Evolutionary conservation across 2,888 invertebrate species (phyloP).

Genomic region (Seladonia tumulorum): DNA sequence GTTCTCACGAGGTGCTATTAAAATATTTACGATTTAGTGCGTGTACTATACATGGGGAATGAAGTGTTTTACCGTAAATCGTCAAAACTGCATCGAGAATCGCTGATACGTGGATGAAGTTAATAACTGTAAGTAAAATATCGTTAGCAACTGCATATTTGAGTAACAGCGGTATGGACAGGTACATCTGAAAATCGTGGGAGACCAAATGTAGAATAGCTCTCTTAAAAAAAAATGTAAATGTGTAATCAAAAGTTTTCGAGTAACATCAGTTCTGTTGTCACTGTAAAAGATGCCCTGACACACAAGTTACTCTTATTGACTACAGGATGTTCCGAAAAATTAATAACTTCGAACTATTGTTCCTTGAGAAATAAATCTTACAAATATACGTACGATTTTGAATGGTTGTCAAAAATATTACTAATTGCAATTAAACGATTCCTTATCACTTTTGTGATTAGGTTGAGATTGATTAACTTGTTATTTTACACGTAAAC

Average conservation of each 20-base stretch:
- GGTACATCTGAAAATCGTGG: constrained; percentile 63
- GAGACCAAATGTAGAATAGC: constrained; percentile 71
- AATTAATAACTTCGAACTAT: constrained; percentile 30
- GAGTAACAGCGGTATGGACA: constrained; percentile 60
- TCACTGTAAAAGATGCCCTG: constrained; percentile 23
- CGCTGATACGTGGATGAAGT: constrained; percentile 63
- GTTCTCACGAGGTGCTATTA: constrained; percentile 61
- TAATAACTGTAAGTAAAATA: constrained; percentile 73
- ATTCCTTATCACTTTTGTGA: background rate
- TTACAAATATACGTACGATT: constrained; percentile 49
- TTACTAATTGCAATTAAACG: background rate
- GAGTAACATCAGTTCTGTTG: constrained; percentile 34
- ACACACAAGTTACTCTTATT: constrained; percentile 22
- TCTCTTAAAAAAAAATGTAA: constrained; percentile 61
- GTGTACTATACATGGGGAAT: constrained; percentile 61
- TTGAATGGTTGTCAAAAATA: constrained; percentile 35
- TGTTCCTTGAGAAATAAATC: constrained; percentile 36
- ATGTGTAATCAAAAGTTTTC: constrained; percentile 62
- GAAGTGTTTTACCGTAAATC: constrained; percentile 58
- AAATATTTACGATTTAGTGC: constrained; percentile 59
- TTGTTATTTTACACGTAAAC: constrained; percentile 18
- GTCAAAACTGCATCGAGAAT: constrained; percentile 62
- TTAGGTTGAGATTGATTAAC: background rate
- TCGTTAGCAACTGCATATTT: constrained; percentile 62
- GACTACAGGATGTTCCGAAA: constrained; percentile 28